Percentiles rank a stretch among this genome's conserved stretches.
phyloP scores from a whole-genome alignment of 2,888 invertebrate species.

The Dichetophora obliterata region DNA sequence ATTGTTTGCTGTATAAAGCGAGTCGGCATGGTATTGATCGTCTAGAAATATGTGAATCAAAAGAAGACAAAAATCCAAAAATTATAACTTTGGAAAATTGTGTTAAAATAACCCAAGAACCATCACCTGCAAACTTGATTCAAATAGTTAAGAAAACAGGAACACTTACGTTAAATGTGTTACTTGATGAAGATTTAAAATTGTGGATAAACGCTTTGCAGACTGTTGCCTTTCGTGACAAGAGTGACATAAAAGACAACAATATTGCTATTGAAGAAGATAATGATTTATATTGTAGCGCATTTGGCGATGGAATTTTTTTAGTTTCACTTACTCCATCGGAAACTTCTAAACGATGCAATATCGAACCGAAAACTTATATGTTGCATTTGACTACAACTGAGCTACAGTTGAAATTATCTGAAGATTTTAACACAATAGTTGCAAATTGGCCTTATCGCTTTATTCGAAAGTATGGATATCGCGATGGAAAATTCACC shows the following conservation, averaged over 20 bases:
- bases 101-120: slow-evolving; percentile 82
- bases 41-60: slow-evolving; percentile 86
- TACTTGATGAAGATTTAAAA: slow-evolving; percentile 77
- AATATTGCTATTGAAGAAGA: slow-evolving; percentile 81
- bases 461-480: slow-evolving; percentile 87
- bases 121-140: slow-evolving; percentile 74
- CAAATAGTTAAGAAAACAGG: slow-evolving; percentile 82
- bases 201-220: slow-evolving; percentile 86
- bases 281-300: slow-evolving; percentile 89
- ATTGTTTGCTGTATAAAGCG: slow-evolving; percentile 78
- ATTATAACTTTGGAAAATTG: slow-evolving; percentile 90
- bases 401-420: slow-evolving; percentile 79
- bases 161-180: slow-evolving; percentile 73
- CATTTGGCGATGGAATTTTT: slow-evolving; percentile 83
- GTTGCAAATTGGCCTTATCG: slow-evolving; percentile 86
- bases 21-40: slow-evolving; percentile 89
- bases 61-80: slow-evolving; percentile 80
- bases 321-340: slow-evolving; percentile 83
- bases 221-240: slow-evolving; percentile 84
- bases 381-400: slow-evolving; percentile 81
- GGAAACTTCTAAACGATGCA: slow-evolving; percentile 83
- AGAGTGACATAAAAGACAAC: slow-evolving; percentile 67
- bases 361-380: slow-evolving; percentile 79
- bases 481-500: slow-evolving; percentile 86
- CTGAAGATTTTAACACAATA: slow-evolving; percentile 74